Base-by-base conservation (phyloP, 30 jellyfish, hydroid and myxozoan genomes). In the Chironex yamaguchii region DNA sequence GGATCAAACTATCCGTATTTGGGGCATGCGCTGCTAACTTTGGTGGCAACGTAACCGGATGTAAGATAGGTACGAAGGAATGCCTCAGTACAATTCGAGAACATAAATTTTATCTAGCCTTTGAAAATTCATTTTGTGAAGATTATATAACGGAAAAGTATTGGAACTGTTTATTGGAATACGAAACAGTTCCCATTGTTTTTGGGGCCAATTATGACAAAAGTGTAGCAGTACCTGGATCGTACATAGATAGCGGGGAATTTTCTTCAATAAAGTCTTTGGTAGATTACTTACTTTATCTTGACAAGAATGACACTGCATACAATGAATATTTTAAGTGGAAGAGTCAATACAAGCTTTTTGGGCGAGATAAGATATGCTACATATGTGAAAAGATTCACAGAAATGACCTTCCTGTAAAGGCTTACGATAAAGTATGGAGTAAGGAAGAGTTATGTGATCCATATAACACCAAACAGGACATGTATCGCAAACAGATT, bases 71-170 rank as follows among this genome's bases (percentile, higher is more conserved):
- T 23, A 79, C 69, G 36, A n/a, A 53, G 21, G 89, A 67, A 12
- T 91, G 98, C 78, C 35, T 6, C 70, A 66, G 68, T 32, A 86
- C 65, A 49, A 66, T 91, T 28, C 26, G 74, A 30, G 82, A 64
- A 32, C 85, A 91, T 52, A 84, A 85, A 76, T 91, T 91, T 89
- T 85, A 64, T 63, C 79, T 91, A 13, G 81, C 97, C 26, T 91
- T 91, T 78, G 97, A 91, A 62, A 91, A 91, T 28, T 81, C 70
- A 35, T 91, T 91, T 79, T 91, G 97, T 79, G 89, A 84, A 24
- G 97, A 91, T 69, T 91, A 91, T 64, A 91, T 91, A 62, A 91
- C 97, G 3, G 97, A 91, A 62, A 91, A 91, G 71, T 91, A 84
- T 53, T 90, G 84, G 88, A 85, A 90, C 32, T 49, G 85, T 71